A percentile compares a stretch with the other conserved stretches of the same genome.
Conservation (phyloP, 2,113 vertebrate genomes). For the Clarias batrachus region DNA sequence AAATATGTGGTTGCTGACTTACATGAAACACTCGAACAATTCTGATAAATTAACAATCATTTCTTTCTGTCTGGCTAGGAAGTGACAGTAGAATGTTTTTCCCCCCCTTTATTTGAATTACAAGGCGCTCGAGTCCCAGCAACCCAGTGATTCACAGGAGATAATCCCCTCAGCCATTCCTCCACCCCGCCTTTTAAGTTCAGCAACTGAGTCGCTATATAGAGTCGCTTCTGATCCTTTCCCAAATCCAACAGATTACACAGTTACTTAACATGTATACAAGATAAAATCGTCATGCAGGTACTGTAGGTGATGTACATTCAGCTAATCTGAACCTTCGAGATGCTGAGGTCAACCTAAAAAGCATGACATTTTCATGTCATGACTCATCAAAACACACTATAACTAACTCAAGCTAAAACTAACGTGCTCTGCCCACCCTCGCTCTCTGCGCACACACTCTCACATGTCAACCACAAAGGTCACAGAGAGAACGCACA, state of each 20-base stretch:
- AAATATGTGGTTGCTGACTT: not conserved
- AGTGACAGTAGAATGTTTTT: slow-evolving; percentile 42
- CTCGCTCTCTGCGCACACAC: not conserved
- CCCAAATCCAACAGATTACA: not conserved
- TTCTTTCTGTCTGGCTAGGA: slow-evolving; percentile 28
- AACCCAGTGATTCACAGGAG: slow-evolving; percentile 37
- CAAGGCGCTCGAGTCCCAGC: slow-evolving; percentile 21
- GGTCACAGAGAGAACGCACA: slow-evolving; percentile 2
- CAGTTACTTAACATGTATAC: not conserved
- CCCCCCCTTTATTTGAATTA: slow-evolving; percentile 51
- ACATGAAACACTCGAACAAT: slow-evolving; percentile 21
- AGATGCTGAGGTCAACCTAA: not conserved
- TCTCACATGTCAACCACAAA: not conserved
- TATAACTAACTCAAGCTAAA: not conserved
- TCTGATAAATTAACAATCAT: slow-evolving; percentile 48
- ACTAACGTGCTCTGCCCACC: not conserved
- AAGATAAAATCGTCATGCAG: not conserved
- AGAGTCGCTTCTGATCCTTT: not conserved
- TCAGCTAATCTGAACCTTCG: not conserved
- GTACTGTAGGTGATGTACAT: not conserved
- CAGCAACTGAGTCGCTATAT: not conserved
- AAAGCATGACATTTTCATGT: slow-evolving; percentile 41
- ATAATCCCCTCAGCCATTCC: slow-evolving; percentile 3
- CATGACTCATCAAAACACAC: slow-evolving; percentile 41
- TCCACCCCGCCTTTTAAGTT: not conserved